A percentile compares a stretch with the other conserved stretches of the same genome.
phyloP scores from a whole-genome alignment of 2,888 invertebrate genomes.

The Tigriopus californicus region DNA sequence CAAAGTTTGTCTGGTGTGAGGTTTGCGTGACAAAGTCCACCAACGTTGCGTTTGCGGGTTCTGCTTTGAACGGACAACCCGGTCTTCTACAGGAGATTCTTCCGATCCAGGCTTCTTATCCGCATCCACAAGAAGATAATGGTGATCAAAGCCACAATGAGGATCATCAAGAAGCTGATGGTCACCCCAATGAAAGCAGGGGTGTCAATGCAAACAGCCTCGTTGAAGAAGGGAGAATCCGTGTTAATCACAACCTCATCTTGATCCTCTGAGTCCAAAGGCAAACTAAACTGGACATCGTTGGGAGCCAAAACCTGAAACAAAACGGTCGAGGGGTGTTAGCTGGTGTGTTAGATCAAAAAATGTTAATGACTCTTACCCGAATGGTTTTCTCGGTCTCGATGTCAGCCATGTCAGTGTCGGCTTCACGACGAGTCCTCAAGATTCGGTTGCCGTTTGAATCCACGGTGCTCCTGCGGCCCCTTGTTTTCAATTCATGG shows the following conservation, averaged over 20 bases:
- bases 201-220: slow-evolving; percentile 5
- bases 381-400: slow-evolving; percentile 12
- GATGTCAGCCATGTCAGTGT: slow-evolving; percentile 4
- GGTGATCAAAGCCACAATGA: slow-evolving; percentile 10
- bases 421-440: neutral
- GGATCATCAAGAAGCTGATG: slow-evolving; percentile 9
- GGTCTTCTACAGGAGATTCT: neutral
- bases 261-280: neutral
- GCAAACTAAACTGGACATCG: slow-evolving; percentile 7
- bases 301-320: slow-evolving; percentile 5
- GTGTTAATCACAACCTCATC: slow-evolving; percentile 4
- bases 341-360: too few species aligned
- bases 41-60: too few species aligned
- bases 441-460: slow-evolving; percentile 1
- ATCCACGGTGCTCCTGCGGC: neutral
- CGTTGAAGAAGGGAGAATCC: neutral
- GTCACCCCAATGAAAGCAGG: slow-evolving; percentile 8
- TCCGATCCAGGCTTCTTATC: neutral
- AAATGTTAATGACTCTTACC: neutral
- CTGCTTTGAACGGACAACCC: too few species aligned
- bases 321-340: too few species aligned
- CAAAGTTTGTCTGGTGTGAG: too few species aligned
- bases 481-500: neutral
- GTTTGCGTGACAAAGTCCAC: too few species aligned
- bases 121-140: slow-evolving; percentile 10